Evolutionary conservation across 2,888 invertebrate species (phyloP), one percentile per base, ranked within the genome.

Genomic region (Axea sp.): DNA sequence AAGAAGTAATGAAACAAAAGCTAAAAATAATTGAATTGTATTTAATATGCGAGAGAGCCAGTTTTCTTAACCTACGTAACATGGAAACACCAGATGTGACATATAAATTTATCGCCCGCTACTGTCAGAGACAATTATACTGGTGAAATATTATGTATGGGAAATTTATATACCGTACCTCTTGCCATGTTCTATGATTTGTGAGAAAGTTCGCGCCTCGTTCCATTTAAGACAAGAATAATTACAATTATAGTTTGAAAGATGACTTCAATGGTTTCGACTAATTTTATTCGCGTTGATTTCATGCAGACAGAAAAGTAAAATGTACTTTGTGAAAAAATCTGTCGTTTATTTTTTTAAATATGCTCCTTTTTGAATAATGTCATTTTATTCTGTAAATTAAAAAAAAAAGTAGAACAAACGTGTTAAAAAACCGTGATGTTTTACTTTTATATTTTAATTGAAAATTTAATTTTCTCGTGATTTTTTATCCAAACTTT

Each of bases 41-140:
- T 45, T 30, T 28, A 30, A 15, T 45, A 12, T 8, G 15, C 14
- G 9, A 28, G 9, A 15, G 8, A 4, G 5, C 1, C 3, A 24
- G 9, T 35, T 17, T 41, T 47, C 33, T 30, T 19, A 30, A 37
- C n/a, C 9, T 3, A 22, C 11, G 55, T 41, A 43, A 57, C n/a
- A n/a, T 19, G 28, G 28, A 57, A 57, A 39, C 22, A 31, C 39
- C 57, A 57, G 57, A 57, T 57, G 57, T 31, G 57, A 31, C 31
- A 31, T 30, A 41, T 28, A 41, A 57, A 57, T 57, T 57, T 57
- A 41, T 41, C 12, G 31, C 22, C 24, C 9, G 41, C 41, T 57
- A 57, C 57, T 55, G 39, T 39, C 55, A 17, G 19, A 15, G 30
- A 19, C 30, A 55, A 55, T 55, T 55, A 55, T 30, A 11, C 11